phyloP scores from a whole-genome alignment of 2,113 vertebrate genomes.

The Pachyramphus minor region DNA sequence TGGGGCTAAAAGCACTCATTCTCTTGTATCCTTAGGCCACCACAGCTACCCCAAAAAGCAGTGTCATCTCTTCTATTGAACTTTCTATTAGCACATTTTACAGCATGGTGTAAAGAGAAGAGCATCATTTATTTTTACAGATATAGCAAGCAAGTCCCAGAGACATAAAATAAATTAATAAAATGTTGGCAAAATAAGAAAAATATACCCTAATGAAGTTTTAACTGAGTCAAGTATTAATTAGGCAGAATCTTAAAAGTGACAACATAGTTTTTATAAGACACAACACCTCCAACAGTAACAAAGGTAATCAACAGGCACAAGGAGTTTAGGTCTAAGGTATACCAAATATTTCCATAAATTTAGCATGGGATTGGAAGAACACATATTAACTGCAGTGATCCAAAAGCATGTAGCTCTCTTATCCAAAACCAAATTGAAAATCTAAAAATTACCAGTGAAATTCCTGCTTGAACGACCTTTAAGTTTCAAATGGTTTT shows the following conservation, averaged over 20 bases:
- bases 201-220: neutral
- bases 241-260: neutral
- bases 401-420: neutral
- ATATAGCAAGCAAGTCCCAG: neutral
- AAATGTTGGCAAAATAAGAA: neutral
- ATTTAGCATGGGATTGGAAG: neutral
- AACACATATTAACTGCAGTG: neutral
- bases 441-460: neutral
- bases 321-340: neutral
- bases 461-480: neutral
- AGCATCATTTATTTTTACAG: neutral
- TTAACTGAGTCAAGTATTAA: neutral
- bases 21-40: neutral
- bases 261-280: neutral
- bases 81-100: neutral
- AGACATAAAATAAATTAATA: neutral
- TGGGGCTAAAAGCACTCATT: neutral
- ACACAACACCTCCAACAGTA: neutral
- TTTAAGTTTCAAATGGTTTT: neutral
- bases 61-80: neutral
- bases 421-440: neutral
- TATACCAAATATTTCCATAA: neutral
- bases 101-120: neutral
- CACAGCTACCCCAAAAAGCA: neutral
- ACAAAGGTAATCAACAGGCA: neutral